A percentile compares a stretch with the other conserved stretches of the same genome.
Evolutionary conservation across 2,797 vertebrate genomes (phyloP).

Genomic region (Margarornis squamiger): DNA sequence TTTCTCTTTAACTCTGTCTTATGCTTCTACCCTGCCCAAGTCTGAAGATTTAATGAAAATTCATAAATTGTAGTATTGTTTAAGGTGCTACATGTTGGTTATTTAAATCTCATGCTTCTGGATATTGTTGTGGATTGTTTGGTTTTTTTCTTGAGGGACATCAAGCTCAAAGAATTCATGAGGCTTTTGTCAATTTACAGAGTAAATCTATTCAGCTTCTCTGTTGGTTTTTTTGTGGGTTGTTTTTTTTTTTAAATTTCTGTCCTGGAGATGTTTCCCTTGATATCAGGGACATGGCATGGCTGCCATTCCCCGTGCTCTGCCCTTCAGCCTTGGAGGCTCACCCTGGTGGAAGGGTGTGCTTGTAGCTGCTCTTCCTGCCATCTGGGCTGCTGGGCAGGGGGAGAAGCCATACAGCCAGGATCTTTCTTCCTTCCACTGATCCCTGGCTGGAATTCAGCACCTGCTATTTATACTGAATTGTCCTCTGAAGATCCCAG

Average conservation of each 20-base stretch:
- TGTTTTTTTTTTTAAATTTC: background rate
- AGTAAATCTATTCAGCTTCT: background rate
- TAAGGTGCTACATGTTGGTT: background rate
- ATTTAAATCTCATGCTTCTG: background rate
- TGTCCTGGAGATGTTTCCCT: background rate
- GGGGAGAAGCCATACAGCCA: background rate
- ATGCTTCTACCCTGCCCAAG: background rate
- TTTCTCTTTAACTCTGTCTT: background rate
- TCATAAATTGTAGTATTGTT: background rate
- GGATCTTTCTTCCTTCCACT: background rate
- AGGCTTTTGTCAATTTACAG: background rate
- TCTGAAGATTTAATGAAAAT: background rate
- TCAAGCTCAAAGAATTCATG: background rate
- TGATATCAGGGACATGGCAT: rapidly evolving
- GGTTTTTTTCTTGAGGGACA: background rate
- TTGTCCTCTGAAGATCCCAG: background rate
- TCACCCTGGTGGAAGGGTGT: background rate
- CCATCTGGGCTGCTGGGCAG: rapidly evolving
- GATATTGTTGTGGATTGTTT: background rate
- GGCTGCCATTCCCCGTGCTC: background rate
- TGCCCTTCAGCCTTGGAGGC: background rate
- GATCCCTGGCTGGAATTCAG: background rate
- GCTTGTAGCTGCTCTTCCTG: background rate
- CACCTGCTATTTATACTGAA: background rate
- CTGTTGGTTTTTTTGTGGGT: no score